Base-by-base conservation (phyloP, 2,113 vertebrate genomes). In the Gallinago paraguaiae region DNA sequence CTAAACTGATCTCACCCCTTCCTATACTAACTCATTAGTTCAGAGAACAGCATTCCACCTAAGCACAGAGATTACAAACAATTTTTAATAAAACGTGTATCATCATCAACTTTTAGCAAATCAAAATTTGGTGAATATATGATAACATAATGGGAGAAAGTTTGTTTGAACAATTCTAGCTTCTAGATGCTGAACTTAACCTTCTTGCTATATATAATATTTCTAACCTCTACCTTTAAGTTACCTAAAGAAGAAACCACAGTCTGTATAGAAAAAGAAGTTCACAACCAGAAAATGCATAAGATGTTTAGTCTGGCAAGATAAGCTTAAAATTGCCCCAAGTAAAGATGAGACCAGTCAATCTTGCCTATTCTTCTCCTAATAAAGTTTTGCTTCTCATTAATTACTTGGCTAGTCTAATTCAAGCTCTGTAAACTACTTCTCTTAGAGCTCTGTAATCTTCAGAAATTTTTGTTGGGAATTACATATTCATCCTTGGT, bases 1-100 rank as follows among this genome's bases (percentile, higher is more conserved):
- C 77, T 80, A 94, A 88, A 64, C 92, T 88, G 9, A 87, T 86
- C 65, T 97, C 53, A 80, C 15, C 78, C 22, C 80, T 97, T 86
- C 70, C 35, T 65, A n/a, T 50, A 48, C 28, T 60, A 93, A 94
- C 20, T 43, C 15, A 5, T 48, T 77, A 74, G 22, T 65, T 88
- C 56, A 93, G 89, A 63, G 39, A 88, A 57, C 17, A 85, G 23
- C 56, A 81, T 86, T 89, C 79, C 77, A 94, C 51, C 43, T 48
- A 77, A 71, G n/a, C 61, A 9, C 4, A 78, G 23, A 27, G 25
- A 37, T 24, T 83, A 59, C 46, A 90, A 93, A 85, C 7, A 71
- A 63, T 54, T 43, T 69, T 13, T 68, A 91, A 80, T 86, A 88
- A 82, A 95, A 41, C 11, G 31, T 45, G 91, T 46, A 27, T 41